Conservation (phyloP, 2,113 vertebrate species). For the Nicator chloris region DNA sequence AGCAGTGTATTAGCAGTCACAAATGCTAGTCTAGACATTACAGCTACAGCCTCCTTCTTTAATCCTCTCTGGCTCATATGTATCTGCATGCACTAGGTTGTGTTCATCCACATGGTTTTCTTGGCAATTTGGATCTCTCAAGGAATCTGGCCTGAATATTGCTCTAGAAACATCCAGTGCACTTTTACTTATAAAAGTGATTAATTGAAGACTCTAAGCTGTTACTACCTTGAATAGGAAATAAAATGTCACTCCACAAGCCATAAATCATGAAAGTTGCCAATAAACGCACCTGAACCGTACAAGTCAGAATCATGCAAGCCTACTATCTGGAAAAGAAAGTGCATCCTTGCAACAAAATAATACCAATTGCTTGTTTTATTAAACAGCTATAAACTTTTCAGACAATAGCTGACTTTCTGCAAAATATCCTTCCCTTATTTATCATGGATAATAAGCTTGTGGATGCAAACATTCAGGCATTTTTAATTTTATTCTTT, state of each 20-base stretch:
- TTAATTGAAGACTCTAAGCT: constrained; percentile 21
- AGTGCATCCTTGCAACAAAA: neutral
- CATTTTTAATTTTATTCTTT: neutral
- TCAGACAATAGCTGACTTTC: neutral
- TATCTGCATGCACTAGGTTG: neutral
- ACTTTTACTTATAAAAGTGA: constrained; percentile 11
- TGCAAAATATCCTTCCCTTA: neutral
- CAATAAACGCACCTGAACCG: neutral
- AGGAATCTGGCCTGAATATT: neutral
- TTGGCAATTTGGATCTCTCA: neutral
- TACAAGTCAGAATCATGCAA: neutral
- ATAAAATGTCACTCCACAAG: constrained; percentile 15
- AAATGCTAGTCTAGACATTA: constrained; percentile 26
- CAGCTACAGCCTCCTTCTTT: neutral
- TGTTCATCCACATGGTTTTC: neutral
- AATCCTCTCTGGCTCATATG: neutral
- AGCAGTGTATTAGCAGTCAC: neutral
- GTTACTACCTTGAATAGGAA: constrained; percentile 19
- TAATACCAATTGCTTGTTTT: neutral
- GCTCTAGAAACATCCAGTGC: neutral
- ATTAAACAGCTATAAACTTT: neutral
- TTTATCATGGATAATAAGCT: neutral
- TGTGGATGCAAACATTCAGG: neutral
- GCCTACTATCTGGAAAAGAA: neutral
- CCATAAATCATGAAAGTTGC: neutral